Evolutionary conservation across 2,113 vertebrate species (phyloP), one percentile per base, ranked within the genome.

Genomic region (Carassius gibelio): DNA sequence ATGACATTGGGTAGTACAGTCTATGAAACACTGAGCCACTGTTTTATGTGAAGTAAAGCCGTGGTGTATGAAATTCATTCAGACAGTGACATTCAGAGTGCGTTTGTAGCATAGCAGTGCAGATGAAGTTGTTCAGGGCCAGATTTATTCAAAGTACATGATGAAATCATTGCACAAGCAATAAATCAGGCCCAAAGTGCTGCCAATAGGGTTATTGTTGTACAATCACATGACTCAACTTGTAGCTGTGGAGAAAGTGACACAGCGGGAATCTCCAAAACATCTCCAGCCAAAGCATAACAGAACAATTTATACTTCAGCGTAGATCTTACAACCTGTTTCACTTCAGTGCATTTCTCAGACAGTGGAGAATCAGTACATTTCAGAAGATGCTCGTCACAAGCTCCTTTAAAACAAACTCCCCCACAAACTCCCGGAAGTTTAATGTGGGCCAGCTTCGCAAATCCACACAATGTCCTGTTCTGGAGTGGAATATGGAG

Each of bases 81-180:
- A 83, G 74, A 78, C n/a, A 50, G 42, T 57, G 74, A 88, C 80
- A 84, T 82, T 85, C 78, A 85, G 64, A 81, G 59, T 50, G 52
- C 36, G 64, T 83, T 36, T 79, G 57, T 76, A 19, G 64, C 64
- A 69, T 69, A 82, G 64, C 80, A 55, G 64, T 69, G 45, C 64
- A 36, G 45, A 81, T 30, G 66, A 26, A 81, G 7, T n/a, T n/a
- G 21, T 69, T 55, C 19, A n/a, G 80, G 48, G 26, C 62, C 45
- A 55, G 64, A 82, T 69, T 55, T 82, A 82, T 55, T 8, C n/a
- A 66, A 64, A 64, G 59, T 45, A 1, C 2, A 34, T 69, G 62
- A 48, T 34, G 79, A 69, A 81, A 81, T 81, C 30, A 8, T 10
- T 55, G 80, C 80, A 52, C 80, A 69, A 69, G 80, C 80, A 82